Percentiles rank a stretch among this genome's conserved stretches.
phyloP scores from a whole-genome alignment of 1,140 invertebrate species.

The Callitettix versicolor region DNA sequence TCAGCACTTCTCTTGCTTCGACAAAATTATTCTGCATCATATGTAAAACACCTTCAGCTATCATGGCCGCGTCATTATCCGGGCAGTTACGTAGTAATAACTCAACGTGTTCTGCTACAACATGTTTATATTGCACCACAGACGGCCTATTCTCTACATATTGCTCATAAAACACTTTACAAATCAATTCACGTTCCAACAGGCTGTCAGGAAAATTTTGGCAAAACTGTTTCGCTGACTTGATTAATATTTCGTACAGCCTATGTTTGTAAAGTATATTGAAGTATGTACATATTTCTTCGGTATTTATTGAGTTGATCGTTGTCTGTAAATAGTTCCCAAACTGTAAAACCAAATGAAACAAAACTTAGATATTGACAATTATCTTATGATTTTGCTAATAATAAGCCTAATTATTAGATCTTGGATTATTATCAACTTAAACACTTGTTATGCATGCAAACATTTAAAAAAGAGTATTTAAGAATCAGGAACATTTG shows the following conservation, averaged over 20 bases:
- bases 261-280: slow-evolving; percentile 5
- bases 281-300: background rate
- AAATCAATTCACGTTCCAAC: background rate
- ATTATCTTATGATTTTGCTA: too few relatives aligned
- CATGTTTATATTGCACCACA: background rate
- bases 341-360: too few relatives aligned
- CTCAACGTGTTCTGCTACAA: too few relatives aligned
- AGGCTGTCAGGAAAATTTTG: background rate
- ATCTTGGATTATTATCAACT: too few relatives aligned
- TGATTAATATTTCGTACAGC: background rate
- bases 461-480: too few relatives aligned
- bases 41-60: slow-evolving; percentile 43
- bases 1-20: slow-evolving; percentile 41
- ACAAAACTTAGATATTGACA: too few relatives aligned
- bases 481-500: too few relatives aligned
- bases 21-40: slow-evolving; percentile 40
- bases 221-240: background rate
- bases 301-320: background rate
- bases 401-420: too few relatives aligned
- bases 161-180: background rate
- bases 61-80: background rate
- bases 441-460: too few relatives aligned
- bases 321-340: too few relatives aligned
- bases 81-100: too few relatives aligned
- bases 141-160: background rate